Evolutionary conservation across 2,113 vertebrate species (phyloP).

Genomic region (Centropus bengalensis): DNA sequence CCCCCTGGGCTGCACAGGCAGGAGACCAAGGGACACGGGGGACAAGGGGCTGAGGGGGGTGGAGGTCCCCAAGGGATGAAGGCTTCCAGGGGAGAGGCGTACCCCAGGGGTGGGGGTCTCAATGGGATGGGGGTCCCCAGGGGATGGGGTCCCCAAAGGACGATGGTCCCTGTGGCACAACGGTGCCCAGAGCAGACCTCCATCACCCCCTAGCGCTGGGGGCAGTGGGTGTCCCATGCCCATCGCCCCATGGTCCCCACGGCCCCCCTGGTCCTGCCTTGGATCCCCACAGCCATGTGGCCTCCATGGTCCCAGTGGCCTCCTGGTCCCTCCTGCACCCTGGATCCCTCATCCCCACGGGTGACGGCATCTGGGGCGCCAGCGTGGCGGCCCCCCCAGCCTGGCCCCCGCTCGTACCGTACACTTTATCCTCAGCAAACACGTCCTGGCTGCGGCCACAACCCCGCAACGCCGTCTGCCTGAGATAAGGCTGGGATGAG

Average conservation of each 20-base stretch:
- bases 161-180: background rate
- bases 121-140: too few species aligned
- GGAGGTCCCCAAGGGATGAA: background rate
- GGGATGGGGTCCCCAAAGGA: background rate
- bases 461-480: conserved; percentile 29
- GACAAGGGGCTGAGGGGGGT: background rate
- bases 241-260: background rate
- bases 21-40: background rate
- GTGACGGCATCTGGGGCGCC: background rate
- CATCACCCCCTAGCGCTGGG: background rate
- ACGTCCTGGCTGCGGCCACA: background rate
- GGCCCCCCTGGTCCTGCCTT: background rate
- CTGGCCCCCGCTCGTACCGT: conserved; percentile 17
- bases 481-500: conserved; percentile 43
- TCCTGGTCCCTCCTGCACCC: background rate
- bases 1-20: background rate
- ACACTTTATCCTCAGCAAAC: conserved; percentile 74
- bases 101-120: too few species aligned
- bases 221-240: background rate
- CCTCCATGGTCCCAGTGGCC: background rate
- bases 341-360: background rate
- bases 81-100: background rate
- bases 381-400: conserved; percentile 9
- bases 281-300: too few species aligned
- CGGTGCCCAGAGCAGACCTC: background rate